phyloP scores from a whole-genome alignment of 2,797 vertebrate genomes.

The Alfaro cultratus region DNA sequence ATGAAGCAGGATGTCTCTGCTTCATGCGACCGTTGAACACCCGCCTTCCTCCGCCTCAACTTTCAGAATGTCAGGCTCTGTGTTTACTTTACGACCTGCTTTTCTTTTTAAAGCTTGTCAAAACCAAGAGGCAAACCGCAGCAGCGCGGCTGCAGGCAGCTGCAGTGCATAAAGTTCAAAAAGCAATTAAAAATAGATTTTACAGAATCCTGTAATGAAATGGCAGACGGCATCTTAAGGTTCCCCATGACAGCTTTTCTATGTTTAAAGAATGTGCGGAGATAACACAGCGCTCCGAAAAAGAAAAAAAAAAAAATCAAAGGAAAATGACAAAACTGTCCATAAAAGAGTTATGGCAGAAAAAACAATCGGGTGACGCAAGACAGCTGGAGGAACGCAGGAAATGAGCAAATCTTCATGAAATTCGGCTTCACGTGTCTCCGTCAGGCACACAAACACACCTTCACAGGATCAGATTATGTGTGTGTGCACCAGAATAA shows the following conservation, averaged over 20 bases:
- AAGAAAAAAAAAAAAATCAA: background rate
- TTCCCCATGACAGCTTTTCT: constrained; percentile 7
- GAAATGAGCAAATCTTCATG: constrained; percentile 27
- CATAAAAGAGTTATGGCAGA: background rate
- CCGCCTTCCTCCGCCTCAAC: background rate
- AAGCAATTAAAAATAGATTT: constrained; percentile 29
- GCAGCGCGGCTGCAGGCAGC: constrained; percentile 21
- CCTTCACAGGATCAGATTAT: background rate
- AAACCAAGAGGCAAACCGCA: constrained; percentile 31
- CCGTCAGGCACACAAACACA: background rate
- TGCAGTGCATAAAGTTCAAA: constrained; percentile 8
- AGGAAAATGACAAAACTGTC: background rate
- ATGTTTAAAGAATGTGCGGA: background rate
- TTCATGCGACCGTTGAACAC: constrained; percentile 4
- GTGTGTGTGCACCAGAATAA: constrained; percentile 25
- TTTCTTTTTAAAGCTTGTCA: constrained; percentile 26
- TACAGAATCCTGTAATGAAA: constrained; percentile 3
- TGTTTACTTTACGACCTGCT: constrained; percentile 23
- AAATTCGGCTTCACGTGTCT: background rate
- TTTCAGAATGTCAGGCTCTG: constrained; percentile 5
- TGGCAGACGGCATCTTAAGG: background rate
- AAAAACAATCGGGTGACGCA: constrained; percentile 27
- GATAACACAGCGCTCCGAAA: constrained; percentile 11
- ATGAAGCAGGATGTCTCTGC: background rate
- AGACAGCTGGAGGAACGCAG: constrained; percentile 36